Evolutionary conservation across 2,797 vertebrate species (phyloP).

Genomic region (Masticophis lateralis): DNA sequence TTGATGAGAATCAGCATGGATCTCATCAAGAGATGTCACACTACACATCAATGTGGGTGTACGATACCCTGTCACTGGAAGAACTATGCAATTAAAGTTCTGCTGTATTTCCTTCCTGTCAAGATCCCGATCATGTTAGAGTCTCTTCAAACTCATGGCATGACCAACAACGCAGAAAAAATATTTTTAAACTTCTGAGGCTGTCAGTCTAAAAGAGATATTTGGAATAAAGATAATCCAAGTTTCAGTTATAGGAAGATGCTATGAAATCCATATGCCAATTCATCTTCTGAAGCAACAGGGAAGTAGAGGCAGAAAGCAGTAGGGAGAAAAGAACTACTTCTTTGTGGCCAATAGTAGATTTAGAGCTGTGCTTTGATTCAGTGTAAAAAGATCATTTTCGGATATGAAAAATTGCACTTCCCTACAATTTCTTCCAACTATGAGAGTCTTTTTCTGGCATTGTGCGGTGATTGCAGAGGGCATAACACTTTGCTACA

Average conservation of each 20-base stretch:
- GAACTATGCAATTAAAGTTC: background rate
- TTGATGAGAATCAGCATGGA: background rate
- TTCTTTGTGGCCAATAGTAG: background rate
- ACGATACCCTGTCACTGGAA: background rate
- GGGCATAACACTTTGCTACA: background rate
- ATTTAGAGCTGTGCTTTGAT: background rate
- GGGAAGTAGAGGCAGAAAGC: background rate
- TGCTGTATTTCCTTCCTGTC: conserved; percentile 2
- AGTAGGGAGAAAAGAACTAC: background rate
- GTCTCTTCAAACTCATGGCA: background rate
- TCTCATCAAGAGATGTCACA: conserved; percentile 23
- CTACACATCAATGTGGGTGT: background rate
- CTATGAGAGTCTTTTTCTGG: background rate
- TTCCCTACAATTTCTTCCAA: background rate
- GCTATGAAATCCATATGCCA: background rate
- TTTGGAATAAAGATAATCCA: background rate
- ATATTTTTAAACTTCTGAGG: background rate
- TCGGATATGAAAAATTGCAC: background rate
- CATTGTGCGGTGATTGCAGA: background rate
- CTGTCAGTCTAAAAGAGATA: background rate
- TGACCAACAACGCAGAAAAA: background rate
- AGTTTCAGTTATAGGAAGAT: background rate
- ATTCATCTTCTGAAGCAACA: background rate
- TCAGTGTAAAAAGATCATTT: background rate
- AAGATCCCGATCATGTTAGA: background rate